Evolutionary conservation across 2,888 invertebrate species (phyloP).

Genomic region (Tortrix viridana): DNA sequence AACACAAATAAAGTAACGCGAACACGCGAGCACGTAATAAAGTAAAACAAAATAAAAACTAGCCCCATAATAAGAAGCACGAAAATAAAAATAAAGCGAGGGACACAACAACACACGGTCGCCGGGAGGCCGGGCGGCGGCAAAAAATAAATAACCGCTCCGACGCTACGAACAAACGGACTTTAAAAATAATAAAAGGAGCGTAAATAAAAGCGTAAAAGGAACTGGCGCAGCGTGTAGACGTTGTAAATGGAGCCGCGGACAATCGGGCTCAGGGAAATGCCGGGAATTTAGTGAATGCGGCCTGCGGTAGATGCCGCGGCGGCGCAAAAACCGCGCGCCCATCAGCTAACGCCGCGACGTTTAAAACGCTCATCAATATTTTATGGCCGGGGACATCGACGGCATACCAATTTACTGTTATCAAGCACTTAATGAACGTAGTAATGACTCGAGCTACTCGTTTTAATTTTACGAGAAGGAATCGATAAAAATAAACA

Average conservation of each 20-base stretch:
- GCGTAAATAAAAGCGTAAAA: slow-evolving; percentile 84
- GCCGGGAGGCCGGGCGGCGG: slow-evolving; percentile 78
- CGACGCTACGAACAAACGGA: slow-evolving; percentile 83
- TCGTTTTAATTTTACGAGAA: slow-evolving; percentile 29
- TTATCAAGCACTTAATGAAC: slow-evolving; percentile 32
- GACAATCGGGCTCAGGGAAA: slow-evolving; percentile 80
- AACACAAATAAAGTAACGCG: slow-evolving; percentile 81
- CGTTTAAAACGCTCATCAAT: slow-evolving; percentile 43
- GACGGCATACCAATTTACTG: slow-evolving; percentile 35
- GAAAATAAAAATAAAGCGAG: slow-evolving; percentile 83
- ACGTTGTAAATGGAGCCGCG: slow-evolving; percentile 83
- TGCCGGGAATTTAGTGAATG: slow-evolving; percentile 81
- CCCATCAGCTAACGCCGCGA: slow-evolving; percentile 71
- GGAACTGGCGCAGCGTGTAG: slow-evolving; percentile 83
- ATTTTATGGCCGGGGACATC: slow-evolving; percentile 35
- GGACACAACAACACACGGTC: slow-evolving; percentile 83
- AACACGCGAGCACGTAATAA: slow-evolving; percentile 82
- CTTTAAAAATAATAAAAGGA: slow-evolving; percentile 84
- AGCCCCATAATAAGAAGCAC: slow-evolving; percentile 84
- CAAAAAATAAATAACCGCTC: slow-evolving; percentile 82
- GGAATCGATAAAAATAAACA: slow-evolving; percentile 28
- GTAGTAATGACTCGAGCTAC: slow-evolving; percentile 23
- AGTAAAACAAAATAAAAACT: slow-evolving; percentile 64
- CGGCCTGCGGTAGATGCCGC: slow-evolving; percentile 67
- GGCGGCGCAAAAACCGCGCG: slow-evolving; percentile 45